Base-by-base conservation (phyloP, 2,797 vertebrate species). In the Lepilemur septentrionalis region DNA sequence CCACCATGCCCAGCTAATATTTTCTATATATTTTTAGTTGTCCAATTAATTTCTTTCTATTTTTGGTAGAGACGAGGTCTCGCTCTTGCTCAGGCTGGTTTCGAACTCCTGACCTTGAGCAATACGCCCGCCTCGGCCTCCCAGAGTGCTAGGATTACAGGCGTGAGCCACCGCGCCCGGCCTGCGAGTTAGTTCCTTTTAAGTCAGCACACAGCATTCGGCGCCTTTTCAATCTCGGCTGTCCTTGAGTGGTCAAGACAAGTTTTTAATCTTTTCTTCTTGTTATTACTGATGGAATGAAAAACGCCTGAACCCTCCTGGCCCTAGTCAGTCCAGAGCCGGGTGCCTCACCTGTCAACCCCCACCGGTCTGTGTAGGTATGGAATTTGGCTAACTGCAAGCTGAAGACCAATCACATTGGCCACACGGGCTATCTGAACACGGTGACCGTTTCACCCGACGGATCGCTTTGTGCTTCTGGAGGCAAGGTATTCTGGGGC, bases 331-430 rank as follows among this genome's bases (percentile, higher is more conserved):
- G 3, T 86, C 30, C 13, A 48, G 30, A 63, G 46, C 46, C 70
- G 65, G 22, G 30, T 35, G 88, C 4, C 70, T 89, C 7, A 85
- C 25, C n/a, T 28, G 0, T 79, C n/a, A 28, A 7, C 3, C 10
- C 38, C 41, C 12, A 3, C 10, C 20, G 11, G 1, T 63, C 25
- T 70, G 52, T 57, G 25, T 80, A 99, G 99, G 99, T 99, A 43
- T 99, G 99, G 99, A 99, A 99, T 97, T 96, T 99, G 98, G 99
- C 99, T 15, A 99, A 99, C 98, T 99, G 99, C 98, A 99, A 99
- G 97, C 99, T 99, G 98, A 99, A 99, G 99, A 99, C 99, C 13
- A 99, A 99, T 98, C 99, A 99, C 98, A 99, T 99, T 8, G 99
- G 99, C 43, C 99, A 99, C 98, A 99, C 99, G 0, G 99, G 99